Percentiles rank a stretch among this genome's conserved stretches.
Conservation (phyloP, 2,888 invertebrate species). For the Oscheius onirici region DNA sequence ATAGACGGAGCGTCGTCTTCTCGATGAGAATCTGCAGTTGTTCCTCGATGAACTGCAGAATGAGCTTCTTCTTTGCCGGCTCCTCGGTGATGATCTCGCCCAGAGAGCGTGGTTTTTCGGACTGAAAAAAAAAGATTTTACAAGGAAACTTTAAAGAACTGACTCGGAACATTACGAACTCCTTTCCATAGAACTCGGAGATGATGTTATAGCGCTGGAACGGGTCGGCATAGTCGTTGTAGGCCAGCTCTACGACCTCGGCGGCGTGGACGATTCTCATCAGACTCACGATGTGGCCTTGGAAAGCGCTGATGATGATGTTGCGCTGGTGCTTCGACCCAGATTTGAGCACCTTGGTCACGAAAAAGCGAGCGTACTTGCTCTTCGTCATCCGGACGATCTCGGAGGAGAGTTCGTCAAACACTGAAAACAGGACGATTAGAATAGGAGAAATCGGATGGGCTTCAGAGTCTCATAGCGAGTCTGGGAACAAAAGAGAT, state of each 20-base stretch:
- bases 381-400: slow-evolving; percentile 74
- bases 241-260: slow-evolving; percentile 81
- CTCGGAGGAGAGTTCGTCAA: slow-evolving; percentile 81
- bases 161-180: slow-evolving; percentile 77
- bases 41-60: slow-evolving; percentile 74
- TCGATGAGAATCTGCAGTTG: slow-evolving; percentile 73
- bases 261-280: slow-evolving; percentile 79
- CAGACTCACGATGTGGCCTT: slow-evolving; percentile 83
- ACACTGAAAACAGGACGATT: too few relatives aligned
- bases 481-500: too few relatives aligned
- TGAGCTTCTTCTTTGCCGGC: slow-evolving; percentile 74
- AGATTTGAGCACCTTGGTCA: slow-evolving; percentile 84
- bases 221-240: slow-evolving; percentile 83
- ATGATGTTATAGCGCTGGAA: slow-evolving; percentile 82
- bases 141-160: too few relatives aligned
- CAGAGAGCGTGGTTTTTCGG: slow-evolving; percentile 71
- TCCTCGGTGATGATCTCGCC: slow-evolving; percentile 79
- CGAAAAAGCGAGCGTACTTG: slow-evolving; percentile 76
- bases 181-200: slow-evolving; percentile 91
- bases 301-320: slow-evolving; percentile 77
- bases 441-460: too few relatives aligned
- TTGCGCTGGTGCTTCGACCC: slow-evolving; percentile 77
- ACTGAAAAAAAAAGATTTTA: too few relatives aligned
- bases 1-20: slow-evolving; percentile 75
- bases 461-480: too few relatives aligned